phyloP scores from a whole-genome alignment of 2,888 invertebrate species.

The Drosophila birchii region DNA sequence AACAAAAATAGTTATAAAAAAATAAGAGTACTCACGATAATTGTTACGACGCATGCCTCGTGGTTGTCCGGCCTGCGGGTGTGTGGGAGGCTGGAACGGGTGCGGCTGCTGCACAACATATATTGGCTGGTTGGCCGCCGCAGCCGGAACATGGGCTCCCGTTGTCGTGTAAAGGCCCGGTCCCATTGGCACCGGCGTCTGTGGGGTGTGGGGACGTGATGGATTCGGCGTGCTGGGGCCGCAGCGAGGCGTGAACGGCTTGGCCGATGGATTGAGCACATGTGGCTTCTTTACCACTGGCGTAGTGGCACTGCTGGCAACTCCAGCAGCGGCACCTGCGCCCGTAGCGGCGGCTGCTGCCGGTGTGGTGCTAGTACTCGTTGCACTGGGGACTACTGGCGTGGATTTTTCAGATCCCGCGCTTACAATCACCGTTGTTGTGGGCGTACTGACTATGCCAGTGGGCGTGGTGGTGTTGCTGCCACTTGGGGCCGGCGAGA shows the following conservation, averaged over 20 bases:
- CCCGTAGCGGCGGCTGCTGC: constrained; percentile 12
- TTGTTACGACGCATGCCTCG: constrained; percentile 84
- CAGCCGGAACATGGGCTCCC: constrained; percentile 79
- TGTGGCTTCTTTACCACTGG: constrained; percentile 87
- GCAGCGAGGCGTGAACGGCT: constrained; percentile 93
- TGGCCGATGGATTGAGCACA: constrained; percentile 93
- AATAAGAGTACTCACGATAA: constrained; percentile 65
- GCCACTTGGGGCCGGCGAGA: constrained; percentile 51
- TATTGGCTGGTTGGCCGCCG: constrained; percentile 82
- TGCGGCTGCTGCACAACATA: constrained; percentile 83
- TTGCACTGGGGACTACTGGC: constrained; percentile 36
- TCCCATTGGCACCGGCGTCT: constrained; percentile 88
- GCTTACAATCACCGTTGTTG: constrained; percentile 34
- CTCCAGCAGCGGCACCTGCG: constrained; percentile 19
- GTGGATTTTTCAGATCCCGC: constrained; percentile 49
- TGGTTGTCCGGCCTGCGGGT: constrained; percentile 82
- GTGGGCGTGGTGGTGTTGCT: constrained; percentile 58
- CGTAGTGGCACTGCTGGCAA: constrained; percentile 62
- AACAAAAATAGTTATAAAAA: background rate
- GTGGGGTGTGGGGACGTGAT: constrained; percentile 93
- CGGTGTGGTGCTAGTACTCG: constrained; percentile 14
- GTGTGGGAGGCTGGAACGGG: constrained; percentile 82
- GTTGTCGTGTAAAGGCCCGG: constrained; percentile 81
- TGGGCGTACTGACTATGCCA: constrained; percentile 62
- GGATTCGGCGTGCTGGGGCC: constrained; percentile 88